Evolutionary conservation across 2,113 vertebrate genomes (phyloP).

Genomic region (Phyllostomus discolor): DNA sequence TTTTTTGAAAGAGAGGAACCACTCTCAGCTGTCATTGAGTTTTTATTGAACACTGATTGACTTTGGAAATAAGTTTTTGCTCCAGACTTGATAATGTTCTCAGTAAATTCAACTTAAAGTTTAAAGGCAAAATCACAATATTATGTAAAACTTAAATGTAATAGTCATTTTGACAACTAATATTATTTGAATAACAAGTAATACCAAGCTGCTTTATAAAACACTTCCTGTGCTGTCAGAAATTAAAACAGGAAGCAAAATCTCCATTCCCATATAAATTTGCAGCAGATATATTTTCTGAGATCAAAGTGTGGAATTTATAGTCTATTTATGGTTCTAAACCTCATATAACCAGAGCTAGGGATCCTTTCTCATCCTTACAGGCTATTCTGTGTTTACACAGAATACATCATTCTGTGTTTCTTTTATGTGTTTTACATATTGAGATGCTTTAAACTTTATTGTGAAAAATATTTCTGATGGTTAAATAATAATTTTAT

Average conservation of each 20-base stretch:
- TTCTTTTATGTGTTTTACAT: not conserved
- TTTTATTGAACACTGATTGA: not conserved
- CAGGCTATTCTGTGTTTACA: not conserved
- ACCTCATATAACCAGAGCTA: not conserved
- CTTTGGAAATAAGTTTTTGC: not conserved
- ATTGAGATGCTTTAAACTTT: conserved; percentile 18
- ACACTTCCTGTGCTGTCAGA: not conserved
- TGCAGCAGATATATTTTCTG: not conserved
- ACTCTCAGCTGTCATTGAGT: not conserved
- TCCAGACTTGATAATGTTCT: not conserved
- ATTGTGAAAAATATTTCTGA: not conserved
- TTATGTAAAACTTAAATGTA: not conserved
- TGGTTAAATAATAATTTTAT: conserved; percentile 32
- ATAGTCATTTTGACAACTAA: not conserved
- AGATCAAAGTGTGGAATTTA: not conserved
- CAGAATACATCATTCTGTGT: not conserved
- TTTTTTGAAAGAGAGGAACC: not conserved
- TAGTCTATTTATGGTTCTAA: not conserved
- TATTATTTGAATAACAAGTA: not conserved
- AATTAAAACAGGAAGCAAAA: not conserved
- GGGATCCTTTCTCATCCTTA: not conserved
- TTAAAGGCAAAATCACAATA: not conserved
- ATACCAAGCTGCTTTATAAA: not conserved
- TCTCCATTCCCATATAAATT: not conserved
- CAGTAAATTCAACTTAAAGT: not conserved